Evolutionary conservation across 1,140 invertebrate genomes (phyloP).

Genomic region (Plodia interpunctella): DNA sequence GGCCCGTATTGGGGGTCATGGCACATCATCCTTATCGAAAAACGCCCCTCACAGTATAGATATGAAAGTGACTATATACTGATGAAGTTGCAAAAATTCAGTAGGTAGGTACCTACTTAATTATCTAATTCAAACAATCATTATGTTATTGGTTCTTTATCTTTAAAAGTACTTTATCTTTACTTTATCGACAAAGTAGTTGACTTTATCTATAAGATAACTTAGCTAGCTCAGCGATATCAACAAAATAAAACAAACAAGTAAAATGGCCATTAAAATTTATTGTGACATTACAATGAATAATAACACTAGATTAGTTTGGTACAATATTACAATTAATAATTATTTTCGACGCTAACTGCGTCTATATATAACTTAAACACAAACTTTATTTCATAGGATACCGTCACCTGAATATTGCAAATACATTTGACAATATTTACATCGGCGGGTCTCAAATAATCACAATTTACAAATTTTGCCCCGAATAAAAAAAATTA

Average conservation of each 20-base stretch:
- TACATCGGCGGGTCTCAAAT: slow-evolving; percentile 45
- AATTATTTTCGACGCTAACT: slow-evolving; percentile 58
- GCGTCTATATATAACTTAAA: slow-evolving; percentile 37
- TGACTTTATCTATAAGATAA: not conserved
- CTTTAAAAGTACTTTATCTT: slow-evolving; percentile 5
- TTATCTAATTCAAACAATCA: no score
- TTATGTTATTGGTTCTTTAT: not conserved
- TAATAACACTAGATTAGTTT: slow-evolving; percentile 70
- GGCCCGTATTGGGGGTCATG: no score
- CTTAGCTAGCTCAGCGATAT: not conserved
- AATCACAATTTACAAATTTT: slow-evolving; percentile 52
- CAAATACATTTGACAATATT: slow-evolving; percentile 34
- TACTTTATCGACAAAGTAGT: not conserved
- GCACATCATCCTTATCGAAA: no score
- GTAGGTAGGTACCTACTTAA: no score
- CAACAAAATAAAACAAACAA: slow-evolving; percentile 23
- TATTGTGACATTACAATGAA: slow-evolving; percentile 46
- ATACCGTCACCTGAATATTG: slow-evolving; percentile 50
- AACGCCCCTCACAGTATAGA: no score
- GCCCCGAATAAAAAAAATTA: slow-evolving; percentile 64
- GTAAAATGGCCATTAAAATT: slow-evolving; percentile 61
- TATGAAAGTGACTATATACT: no score
- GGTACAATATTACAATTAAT: slow-evolving; percentile 50
- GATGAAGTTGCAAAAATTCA: no score
- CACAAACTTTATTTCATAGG: slow-evolving; percentile 15